Evolutionary conservation across 2,888 invertebrate species (phyloP).

Genomic region (Pycnomerus fuliginosus): DNA sequence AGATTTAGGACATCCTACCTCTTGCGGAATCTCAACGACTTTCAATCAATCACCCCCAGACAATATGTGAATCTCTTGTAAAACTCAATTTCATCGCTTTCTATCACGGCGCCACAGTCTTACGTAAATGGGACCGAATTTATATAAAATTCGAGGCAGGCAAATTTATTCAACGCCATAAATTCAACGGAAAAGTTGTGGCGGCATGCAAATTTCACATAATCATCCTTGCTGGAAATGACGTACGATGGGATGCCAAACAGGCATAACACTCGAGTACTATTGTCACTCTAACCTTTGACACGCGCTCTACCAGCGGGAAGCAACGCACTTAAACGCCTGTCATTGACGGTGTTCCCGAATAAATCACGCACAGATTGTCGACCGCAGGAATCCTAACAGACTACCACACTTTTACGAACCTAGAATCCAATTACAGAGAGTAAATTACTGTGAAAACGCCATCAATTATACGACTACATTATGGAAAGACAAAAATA

Average conservation of each 20-base stretch:
- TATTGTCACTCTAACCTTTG: conserved; percentile 23
- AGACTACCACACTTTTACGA: too few relatives aligned
- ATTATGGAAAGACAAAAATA: too few relatives aligned
- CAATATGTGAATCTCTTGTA: conserved; percentile 16
- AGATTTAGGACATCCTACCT: conserved; percentile 14
- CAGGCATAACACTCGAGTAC: too few relatives aligned
- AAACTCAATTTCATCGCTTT: conserved; percentile 16
- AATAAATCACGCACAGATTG: too few relatives aligned
- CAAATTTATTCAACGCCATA: conserved; percentile 12
- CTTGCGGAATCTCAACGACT: conserved; percentile 12
- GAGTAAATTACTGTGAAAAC: too few relatives aligned
- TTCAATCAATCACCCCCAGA: conserved; percentile 17
- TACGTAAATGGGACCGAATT: too few relatives aligned
- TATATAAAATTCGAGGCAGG: too few relatives aligned
- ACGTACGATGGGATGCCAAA: conserved; percentile 16
- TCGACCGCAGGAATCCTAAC: conserved; percentile 7
- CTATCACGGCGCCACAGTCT: conserved; percentile 16
- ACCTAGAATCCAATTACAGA: too few relatives aligned
- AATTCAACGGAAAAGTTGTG: conserved; percentile 18
- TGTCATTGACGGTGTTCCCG: conserved; percentile 14
- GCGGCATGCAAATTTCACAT: conserved; percentile 16
- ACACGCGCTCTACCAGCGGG: conserved; percentile 18
- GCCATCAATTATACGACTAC: too few relatives aligned
- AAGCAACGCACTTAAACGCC: conserved; percentile 11
- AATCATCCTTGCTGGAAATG: too few relatives aligned